phyloP scores from a whole-genome alignment of 1,140 invertebrate genomes.

The Atopsyche davidsoni region DNA sequence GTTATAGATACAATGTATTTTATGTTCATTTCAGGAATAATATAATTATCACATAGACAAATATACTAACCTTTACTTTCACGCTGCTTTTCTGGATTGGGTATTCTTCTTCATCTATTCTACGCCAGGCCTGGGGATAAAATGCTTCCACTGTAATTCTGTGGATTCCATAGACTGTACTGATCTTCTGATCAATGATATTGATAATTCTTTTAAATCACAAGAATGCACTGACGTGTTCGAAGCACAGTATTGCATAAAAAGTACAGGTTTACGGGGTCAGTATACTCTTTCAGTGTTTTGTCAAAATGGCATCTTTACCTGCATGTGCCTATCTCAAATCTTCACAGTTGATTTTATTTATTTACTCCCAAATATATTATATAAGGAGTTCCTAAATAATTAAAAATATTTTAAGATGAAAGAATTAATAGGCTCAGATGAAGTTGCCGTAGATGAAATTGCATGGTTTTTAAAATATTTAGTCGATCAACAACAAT shows the following conservation, averaged over 20 bases:
- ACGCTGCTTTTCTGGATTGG: constrained; percentile 20
- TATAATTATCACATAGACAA: constrained; percentile 7
- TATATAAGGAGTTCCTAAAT: too few relatives aligned
- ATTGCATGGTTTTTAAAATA: too few relatives aligned
- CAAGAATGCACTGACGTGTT: constrained; percentile 67
- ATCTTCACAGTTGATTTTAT: too few relatives aligned
- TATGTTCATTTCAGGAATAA: too few relatives aligned
- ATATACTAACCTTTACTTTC: constrained; percentile 14
- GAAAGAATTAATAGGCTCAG: too few relatives aligned
- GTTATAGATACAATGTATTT: too few relatives aligned
- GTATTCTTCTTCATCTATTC: background rate
- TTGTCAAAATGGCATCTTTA: background rate
- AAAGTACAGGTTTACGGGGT: constrained; percentile 60
- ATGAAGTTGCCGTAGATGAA: too few relatives aligned
- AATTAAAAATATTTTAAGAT: too few relatives aligned
- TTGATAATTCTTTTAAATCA: constrained; percentile 52
- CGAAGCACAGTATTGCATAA: constrained; percentile 79
- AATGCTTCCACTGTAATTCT: constrained; percentile 80
- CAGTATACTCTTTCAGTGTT: constrained; percentile 15
- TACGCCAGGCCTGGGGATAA: constrained; percentile 50
- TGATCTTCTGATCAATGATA: constrained; percentile 61
- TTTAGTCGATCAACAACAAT: too few relatives aligned
- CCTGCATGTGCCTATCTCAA: background rate
- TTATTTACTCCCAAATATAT: too few relatives aligned
- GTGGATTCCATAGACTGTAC: constrained; percentile 66